Conservation (phyloP, 1,140 invertebrate species). For the Ostrea edulis region DNA sequence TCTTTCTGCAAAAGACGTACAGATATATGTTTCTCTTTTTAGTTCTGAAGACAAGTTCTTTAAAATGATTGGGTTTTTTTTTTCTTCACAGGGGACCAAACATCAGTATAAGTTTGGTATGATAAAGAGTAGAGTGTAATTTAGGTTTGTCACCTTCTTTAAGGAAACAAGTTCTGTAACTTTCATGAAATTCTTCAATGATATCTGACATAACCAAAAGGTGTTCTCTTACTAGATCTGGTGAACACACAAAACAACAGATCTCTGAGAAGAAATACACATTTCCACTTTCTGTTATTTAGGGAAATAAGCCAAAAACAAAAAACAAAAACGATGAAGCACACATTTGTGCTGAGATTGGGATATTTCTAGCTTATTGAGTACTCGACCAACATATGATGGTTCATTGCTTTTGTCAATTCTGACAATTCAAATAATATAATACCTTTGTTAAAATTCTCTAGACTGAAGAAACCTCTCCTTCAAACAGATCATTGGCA, state of each 20-base stretch:
- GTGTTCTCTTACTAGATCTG: constrained; percentile 31
- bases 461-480: constrained; percentile 38
- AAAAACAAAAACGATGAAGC: constrained; percentile 11
- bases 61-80: constrained; percentile 46
- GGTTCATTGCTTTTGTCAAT: constrained; percentile 42
- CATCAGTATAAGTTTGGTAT: not conserved
- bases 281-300: constrained; percentile 39
- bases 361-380: constrained; percentile 33
- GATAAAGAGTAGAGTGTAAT: too few relatives aligned
- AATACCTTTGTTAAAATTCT: constrained; percentile 26
- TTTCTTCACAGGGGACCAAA: constrained; percentile 41
- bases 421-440: constrained; percentile 22
- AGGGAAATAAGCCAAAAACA: constrained; percentile 26
- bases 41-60: constrained; percentile 36
- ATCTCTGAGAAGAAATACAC: constrained; percentile 27
- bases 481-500: constrained; percentile 51
- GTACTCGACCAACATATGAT: not conserved
- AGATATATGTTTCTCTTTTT: constrained; percentile 41
- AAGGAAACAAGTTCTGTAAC: constrained; percentile 14
- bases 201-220: constrained; percentile 23
- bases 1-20: constrained; percentile 42
- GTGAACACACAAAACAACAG: constrained; percentile 41
- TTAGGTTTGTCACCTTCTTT: constrained; percentile 43
- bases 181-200: constrained; percentile 44
- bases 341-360: constrained; percentile 42